Percentiles rank a stretch among this genome's conserved stretches.
Evolutionary conservation across 2,888 invertebrate species (phyloP).

Genomic region (Thumatha senex): DNA sequence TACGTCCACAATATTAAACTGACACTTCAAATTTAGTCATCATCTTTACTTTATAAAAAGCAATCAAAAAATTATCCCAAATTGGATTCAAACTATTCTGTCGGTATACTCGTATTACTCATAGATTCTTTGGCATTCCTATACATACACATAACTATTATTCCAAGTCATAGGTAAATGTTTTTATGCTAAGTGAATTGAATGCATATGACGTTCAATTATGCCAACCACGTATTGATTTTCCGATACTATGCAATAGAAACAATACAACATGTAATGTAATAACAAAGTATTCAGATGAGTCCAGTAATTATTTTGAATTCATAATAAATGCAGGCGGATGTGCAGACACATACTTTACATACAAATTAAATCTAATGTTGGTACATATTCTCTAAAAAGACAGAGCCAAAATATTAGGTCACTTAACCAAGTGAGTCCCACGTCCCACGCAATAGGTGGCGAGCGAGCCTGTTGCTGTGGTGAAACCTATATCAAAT

Average conservation of each 20-base stretch:
- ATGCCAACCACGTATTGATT: conserved; percentile 58
- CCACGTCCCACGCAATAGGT: no score
- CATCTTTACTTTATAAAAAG: no score
- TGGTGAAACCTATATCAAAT: no score
- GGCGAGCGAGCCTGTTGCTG: no score
- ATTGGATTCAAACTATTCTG: neutral
- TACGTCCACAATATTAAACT: no score
- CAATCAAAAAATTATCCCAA: no score
- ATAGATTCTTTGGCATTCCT: conserved; percentile 1
- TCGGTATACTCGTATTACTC: neutral
- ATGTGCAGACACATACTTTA: conserved; percentile 14
- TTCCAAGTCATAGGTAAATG: conserved; percentile 47
- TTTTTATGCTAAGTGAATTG: conserved; percentile 52
- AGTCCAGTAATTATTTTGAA: conserved; percentile 29
- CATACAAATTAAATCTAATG: conserved; percentile 6
- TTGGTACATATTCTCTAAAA: neutral
- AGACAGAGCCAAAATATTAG: no score
- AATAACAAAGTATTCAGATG: conserved; percentile 32
- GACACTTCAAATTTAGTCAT: no score
- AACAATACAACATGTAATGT: conserved; percentile 26
- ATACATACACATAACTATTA: conserved; percentile 42
- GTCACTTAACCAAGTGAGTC: no score
- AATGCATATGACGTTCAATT: conserved; percentile 48
- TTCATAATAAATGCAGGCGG: conserved; percentile 24
- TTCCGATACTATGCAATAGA: conserved; percentile 49